These are phyloP conservation scores for Epizoanthus illoricatus DNA, from an alignment of 92 coral and sea anemone genomes.

Conservation along the genomic window DNA sequence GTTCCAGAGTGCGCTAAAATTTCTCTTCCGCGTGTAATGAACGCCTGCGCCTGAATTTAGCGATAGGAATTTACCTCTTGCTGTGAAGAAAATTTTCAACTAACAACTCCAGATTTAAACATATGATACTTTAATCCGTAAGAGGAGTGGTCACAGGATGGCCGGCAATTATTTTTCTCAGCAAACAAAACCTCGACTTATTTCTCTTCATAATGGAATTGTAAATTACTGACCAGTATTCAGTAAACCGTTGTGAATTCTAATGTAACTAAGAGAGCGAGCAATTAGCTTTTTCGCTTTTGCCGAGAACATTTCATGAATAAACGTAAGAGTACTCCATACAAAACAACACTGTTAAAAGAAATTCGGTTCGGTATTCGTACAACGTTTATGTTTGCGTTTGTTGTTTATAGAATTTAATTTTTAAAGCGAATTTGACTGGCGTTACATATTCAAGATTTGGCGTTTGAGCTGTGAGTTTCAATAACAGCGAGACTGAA, in stretches of 20 bases:
- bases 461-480: constrained; percentile 62
- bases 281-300: background rate
- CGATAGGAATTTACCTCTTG: constrained; percentile 45
- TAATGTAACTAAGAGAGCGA: constrained; percentile 58
- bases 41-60: constrained; percentile 34
- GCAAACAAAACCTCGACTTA: constrained; percentile 83
- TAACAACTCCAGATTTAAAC: constrained; percentile 37
- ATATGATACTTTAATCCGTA: constrained; percentile 45
- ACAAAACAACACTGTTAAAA: constrained; percentile 30
- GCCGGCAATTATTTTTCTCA: constrained; percentile 79
- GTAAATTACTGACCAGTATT: constrained; percentile 75
- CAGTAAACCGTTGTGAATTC: constrained; percentile 64
- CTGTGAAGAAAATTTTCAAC: constrained; percentile 50
- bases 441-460: constrained; percentile 58
- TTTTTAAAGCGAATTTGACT: constrained; percentile 83
- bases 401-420: constrained; percentile 79
- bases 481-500: constrained; percentile 48
- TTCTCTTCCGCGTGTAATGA: constrained; percentile 36
- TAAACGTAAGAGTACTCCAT: constrained; percentile 15
- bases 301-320: constrained; percentile 8
- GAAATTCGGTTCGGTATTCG: constrained; percentile 51
- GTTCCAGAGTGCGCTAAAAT: constrained; percentile 45
- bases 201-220: constrained; percentile 81
- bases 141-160: constrained; percentile 51
- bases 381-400: constrained; percentile 70